Conservation (phyloP, 2,888 invertebrate genomes). For the Linnaemya tessellans region DNA sequence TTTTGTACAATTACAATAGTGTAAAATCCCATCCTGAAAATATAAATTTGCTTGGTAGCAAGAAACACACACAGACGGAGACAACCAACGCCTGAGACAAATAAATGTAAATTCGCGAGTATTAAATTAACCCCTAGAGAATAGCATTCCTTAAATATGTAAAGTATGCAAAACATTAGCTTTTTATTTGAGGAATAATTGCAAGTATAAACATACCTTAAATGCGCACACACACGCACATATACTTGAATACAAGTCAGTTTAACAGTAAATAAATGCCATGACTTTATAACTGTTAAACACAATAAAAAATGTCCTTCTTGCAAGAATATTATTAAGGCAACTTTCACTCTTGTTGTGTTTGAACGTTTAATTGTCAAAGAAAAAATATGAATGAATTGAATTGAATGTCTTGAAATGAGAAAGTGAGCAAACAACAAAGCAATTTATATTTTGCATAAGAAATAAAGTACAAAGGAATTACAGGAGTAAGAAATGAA, state of each 20-base stretch:
- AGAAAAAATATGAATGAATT: constrained; percentile 52
- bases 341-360: background rate
- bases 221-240: background rate
- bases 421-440: constrained; percentile 57
- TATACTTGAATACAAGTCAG: background rate
- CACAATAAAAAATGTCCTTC: constrained; percentile 68
- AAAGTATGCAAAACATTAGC: constrained; percentile 41
- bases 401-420: constrained; percentile 57
- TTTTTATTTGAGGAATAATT: constrained; percentile 33
- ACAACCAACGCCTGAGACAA: constrained; percentile 43
- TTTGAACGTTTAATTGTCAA: constrained; percentile 66
- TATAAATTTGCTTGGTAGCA: background rate
- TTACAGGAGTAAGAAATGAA: background rate
- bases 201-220: background rate
- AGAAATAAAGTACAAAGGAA: constrained; percentile 53
- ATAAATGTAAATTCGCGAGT: constrained; percentile 73
- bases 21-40: background rate
- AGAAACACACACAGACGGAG: constrained; percentile 9
- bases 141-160: constrained; percentile 41
- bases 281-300: constrained; percentile 43
- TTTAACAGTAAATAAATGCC: constrained; percentile 55
- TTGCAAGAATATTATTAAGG: constrained; percentile 31
- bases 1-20: background rate
- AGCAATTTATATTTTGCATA: constrained; percentile 72
- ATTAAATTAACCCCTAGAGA: constrained; percentile 74